phyloP scores from a whole-genome alignment of 2,113 vertebrate genomes.

The Meriones unguiculatus region DNA sequence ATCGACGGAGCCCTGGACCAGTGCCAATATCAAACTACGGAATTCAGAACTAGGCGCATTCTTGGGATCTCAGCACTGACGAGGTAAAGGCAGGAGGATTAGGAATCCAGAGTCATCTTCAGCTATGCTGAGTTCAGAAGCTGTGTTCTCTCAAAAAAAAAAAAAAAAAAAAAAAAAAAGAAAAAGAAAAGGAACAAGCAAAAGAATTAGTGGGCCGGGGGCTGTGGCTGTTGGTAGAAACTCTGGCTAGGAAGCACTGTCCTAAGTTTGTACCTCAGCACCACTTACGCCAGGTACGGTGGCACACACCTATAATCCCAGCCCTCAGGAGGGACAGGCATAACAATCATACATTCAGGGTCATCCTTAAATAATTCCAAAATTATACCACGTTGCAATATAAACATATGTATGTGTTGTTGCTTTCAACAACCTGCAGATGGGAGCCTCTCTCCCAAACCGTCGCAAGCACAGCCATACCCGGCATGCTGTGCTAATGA shows the following conservation, averaged over 20 bases:
- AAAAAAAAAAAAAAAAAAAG: neutral
- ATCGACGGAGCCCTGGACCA: neutral
- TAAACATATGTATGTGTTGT: neutral
- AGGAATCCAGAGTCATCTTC: neutral
- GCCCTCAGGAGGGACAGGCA: neutral
- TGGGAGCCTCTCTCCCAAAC: neutral
- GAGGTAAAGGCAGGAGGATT: neutral
- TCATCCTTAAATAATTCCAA: neutral
- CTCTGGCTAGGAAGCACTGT: accelerated
- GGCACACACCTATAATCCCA: neutral
- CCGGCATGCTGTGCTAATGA: neutral
- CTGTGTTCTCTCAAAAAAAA: too few species aligned
- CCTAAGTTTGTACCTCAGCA: neutral
- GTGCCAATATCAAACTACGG: neutral
- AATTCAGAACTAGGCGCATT: neutral
- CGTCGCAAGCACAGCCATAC: neutral
- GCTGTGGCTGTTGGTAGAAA: neutral
- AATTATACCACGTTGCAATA: neutral
- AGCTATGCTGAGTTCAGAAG: neutral
- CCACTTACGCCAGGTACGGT: too few species aligned
- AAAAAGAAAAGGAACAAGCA: neutral
- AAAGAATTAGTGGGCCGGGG: neutral
- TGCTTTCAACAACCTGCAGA: neutral
- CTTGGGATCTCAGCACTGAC: neutral
- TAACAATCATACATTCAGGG: neutral